Conservation (phyloP, 2,888 invertebrate genomes). For the Dynastes maya region DNA sequence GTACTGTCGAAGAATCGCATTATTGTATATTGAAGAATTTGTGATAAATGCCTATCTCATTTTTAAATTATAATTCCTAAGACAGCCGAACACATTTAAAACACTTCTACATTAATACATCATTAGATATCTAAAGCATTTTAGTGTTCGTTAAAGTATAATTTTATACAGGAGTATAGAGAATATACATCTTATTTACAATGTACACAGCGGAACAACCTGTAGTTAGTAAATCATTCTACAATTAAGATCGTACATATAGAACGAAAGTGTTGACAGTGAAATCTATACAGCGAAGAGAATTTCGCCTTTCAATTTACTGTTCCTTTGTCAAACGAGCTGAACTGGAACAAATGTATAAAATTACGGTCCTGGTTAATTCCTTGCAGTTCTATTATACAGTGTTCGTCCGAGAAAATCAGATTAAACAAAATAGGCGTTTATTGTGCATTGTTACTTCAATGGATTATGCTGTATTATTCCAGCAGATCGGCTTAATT, state of each 20-base stretch:
- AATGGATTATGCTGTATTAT: neutral
- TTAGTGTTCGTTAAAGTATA: neutral
- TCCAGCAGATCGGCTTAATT: conserved; percentile 6
- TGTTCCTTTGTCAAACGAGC: conserved; percentile 14
- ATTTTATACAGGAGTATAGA: conserved; percentile 26
- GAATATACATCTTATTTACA: conserved; percentile 44
- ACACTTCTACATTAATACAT: neutral
- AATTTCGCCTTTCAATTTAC: conserved; percentile 1
- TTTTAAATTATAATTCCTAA: neutral
- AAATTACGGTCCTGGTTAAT: conserved; percentile 19
- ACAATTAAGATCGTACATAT: conserved; percentile 15
- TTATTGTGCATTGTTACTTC: neutral
- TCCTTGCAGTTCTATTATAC: conserved; percentile 27
- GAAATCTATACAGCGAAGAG: neutral
- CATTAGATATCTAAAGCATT: conserved; percentile 12
- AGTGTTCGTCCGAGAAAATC: conserved; percentile 2
- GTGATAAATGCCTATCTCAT: too few relatives aligned
- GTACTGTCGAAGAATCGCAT: too few relatives aligned
- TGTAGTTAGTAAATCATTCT: conserved; percentile 9
- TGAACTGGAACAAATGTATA: conserved; percentile 17
- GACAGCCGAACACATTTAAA: neutral
- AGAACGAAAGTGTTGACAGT: conserved; percentile 6
- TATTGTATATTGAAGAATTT: too few relatives aligned
- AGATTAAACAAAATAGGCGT: neutral
- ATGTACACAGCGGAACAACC: conserved; percentile 6